phyloP scores from a whole-genome alignment of 2,797 vertebrate genomes.

The Pyrocephalus nanus region DNA sequence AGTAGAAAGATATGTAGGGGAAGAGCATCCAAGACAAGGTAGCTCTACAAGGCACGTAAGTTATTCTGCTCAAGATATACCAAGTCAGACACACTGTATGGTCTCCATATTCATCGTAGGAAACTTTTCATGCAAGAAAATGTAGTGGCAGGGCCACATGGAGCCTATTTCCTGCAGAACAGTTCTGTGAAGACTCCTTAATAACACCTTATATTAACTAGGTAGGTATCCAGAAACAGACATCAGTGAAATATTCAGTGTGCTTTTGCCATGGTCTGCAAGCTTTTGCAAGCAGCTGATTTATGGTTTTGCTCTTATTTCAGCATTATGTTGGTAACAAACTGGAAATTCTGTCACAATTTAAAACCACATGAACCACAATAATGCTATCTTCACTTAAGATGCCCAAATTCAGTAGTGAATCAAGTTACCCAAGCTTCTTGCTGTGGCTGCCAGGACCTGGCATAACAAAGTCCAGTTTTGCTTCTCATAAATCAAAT shows the following conservation, averaged over 20 bases:
- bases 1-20: not conserved
- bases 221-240: not conserved
- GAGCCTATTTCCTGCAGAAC: not conserved
- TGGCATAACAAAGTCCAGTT: not conserved
- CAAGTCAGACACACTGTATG: not conserved
- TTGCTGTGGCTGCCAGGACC: not conserved
- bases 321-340: not conserved
- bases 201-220: not conserved
- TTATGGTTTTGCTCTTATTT: conserved; percentile 12
- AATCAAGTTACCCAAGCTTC: not conserved
- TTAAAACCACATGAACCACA: not conserved
- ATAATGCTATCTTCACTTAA: not conserved
- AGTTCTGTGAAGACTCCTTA: not conserved
- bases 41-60: not conserved
- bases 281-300: not conserved
- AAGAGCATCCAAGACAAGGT: not conserved
- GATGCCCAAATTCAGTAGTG: not conserved
- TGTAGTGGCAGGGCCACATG: not conserved
- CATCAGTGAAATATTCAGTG: not conserved
- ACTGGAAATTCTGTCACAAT: not conserved
- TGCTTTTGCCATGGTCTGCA: not conserved
- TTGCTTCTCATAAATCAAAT: not conserved
- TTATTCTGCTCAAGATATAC: not conserved
- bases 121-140: not conserved
- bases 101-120: not conserved